These are phyloP conservation scores for Psophia crepitans DNA, from an alignment of 2,113 vertebrate species.

Conservation along the genomic window DNA sequence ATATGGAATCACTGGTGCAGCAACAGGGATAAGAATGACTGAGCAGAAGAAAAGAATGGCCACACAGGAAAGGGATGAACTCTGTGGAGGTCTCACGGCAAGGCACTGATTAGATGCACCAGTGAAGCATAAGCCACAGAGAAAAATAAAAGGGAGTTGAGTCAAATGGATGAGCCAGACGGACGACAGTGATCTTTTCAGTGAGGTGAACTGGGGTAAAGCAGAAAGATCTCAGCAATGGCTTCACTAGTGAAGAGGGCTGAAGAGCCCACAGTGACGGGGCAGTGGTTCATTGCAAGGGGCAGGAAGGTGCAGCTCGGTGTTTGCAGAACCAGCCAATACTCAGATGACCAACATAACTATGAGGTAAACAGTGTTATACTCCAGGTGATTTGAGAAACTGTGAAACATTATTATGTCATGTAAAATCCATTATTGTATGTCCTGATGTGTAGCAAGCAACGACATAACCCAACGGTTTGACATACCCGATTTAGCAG, in stretches of 20 bases:
- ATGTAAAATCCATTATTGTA: not conserved
- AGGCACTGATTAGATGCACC: not conserved
- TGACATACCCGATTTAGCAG: not conserved
- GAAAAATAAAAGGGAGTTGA: not conserved
- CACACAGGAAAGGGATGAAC: not conserved
- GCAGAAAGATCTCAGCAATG: not conserved
- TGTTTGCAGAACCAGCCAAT: not conserved
- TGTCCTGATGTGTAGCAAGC: not conserved
- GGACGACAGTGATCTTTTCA: not conserved
- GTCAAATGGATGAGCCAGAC: not conserved
- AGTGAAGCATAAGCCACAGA: not conserved
- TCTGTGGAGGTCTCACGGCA: constrained; percentile 2
- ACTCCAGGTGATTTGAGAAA: not conserved
- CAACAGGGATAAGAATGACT: not conserved
- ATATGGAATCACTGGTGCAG: not conserved
- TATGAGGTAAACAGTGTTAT: not conserved
- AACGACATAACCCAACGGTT: not conserved
- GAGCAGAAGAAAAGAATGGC: not conserved
- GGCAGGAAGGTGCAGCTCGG: not conserved
- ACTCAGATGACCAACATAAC: not conserved
- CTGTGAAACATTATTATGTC: not conserved
- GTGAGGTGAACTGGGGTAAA: not conserved
- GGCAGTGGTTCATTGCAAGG: not conserved
- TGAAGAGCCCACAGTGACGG: not conserved
- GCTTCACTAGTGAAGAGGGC: not conserved